Conservation (phyloP, 2,888 invertebrate species). For the Cenopis cana region DNA sequence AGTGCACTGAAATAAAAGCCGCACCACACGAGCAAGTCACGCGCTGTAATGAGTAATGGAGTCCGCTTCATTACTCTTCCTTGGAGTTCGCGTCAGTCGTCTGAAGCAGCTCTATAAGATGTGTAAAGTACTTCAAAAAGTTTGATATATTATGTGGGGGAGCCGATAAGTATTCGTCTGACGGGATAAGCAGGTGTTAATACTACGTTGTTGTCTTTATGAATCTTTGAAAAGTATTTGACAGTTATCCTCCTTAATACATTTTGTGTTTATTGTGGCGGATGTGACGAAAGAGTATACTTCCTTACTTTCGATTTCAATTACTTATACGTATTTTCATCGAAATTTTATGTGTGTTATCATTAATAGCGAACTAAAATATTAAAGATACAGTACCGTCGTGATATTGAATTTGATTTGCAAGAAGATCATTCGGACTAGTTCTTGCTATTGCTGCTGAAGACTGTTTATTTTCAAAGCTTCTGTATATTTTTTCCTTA, state of each 20-base stretch:
- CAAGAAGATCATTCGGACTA: not conserved
- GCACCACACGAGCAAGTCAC: constrained; percentile 69
- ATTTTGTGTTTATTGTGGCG: not conserved
- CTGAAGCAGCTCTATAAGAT: constrained; percentile 41
- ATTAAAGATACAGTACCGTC: not conserved
- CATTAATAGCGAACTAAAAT: no score
- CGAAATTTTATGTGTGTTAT: no score
- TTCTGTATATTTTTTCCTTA: not conserved
- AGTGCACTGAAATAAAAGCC: constrained; percentile 68
- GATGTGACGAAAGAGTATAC: not conserved
- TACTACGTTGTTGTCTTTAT: constrained; percentile 26
- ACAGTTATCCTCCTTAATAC: not conserved
- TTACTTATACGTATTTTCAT: no score
- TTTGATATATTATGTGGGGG: constrained; percentile 41
- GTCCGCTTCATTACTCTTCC: constrained; percentile 75
- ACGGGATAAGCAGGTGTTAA: constrained; percentile 40
- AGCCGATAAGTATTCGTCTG: constrained; percentile 33
- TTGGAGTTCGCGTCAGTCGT: constrained; percentile 74
- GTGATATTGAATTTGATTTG: not conserved
- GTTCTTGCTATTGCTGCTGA: not conserved
- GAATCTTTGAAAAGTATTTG: constrained; percentile 1
- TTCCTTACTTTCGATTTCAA: no score
- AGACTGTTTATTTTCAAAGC: not conserved
- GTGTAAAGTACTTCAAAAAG: constrained; percentile 38
- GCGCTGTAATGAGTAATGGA: constrained; percentile 64